Evolutionary conservation across 2,113 vertebrate genomes (phyloP).

Genomic region (Trogon melanurus): DNA sequence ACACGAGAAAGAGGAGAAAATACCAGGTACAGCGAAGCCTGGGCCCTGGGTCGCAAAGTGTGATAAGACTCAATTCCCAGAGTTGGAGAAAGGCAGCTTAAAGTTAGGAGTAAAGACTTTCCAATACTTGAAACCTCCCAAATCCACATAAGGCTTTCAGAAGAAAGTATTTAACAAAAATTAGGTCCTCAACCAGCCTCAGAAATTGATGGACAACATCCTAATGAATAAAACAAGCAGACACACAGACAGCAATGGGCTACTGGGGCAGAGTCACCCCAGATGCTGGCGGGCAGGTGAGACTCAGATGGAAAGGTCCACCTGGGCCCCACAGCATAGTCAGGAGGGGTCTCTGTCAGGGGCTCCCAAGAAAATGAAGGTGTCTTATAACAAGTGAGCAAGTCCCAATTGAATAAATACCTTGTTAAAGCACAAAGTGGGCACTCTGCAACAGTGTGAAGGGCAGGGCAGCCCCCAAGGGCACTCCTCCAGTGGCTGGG

Average conservation of each 20-base stretch:
- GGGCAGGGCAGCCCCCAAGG: neutral
- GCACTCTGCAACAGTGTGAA: fast-evolving
- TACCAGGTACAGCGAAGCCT: fast-evolving
- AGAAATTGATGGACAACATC: neutral
- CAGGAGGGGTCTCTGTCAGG: neutral
- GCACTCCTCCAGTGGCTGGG: neutral
- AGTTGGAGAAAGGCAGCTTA: neutral
- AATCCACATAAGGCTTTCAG: neutral
- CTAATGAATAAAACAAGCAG: neutral
- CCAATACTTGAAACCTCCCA: neutral
- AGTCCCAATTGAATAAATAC: neutral
- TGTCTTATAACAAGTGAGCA: neutral
- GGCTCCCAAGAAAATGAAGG: neutral
- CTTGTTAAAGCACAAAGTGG: neutral
- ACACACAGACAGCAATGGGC: fast-evolving
- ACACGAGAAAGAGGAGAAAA: neutral
- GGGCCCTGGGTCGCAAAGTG: neutral
- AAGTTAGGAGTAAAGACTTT: neutral
- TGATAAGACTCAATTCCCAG: neutral
- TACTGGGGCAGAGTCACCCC: neutral
- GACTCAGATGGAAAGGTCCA: neutral
- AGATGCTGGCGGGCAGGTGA: neutral
- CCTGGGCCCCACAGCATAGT: neutral
- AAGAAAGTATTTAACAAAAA: neutral
- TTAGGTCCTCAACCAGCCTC: neutral